Evolutionary conservation across 2,888 invertebrate genomes (phyloP).

Genomic region (Caenorhabditis wallacei): DNA sequence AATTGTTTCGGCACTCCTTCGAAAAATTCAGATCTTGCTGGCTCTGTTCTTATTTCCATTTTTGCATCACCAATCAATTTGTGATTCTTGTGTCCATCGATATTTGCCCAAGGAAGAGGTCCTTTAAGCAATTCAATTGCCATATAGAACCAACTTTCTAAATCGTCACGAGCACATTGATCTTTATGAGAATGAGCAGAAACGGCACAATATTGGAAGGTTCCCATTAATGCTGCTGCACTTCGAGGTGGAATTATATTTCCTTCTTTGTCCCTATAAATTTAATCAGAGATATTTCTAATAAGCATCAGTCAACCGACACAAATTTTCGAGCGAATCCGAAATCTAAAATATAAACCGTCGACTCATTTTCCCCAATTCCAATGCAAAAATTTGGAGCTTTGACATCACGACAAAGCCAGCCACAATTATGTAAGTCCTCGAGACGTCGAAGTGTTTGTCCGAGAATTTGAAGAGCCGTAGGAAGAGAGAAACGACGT

Average conservation of each 20-base stretch:
- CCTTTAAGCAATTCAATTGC: slow-evolving; percentile 75
- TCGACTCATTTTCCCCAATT: slow-evolving; percentile 63
- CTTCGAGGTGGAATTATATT: slow-evolving; percentile 74
- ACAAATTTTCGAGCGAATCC: slow-evolving; percentile 78
- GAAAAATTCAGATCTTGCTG: slow-evolving; percentile 68
- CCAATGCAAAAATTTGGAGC: slow-evolving; percentile 81
- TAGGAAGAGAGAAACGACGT: slow-evolving; percentile 74
- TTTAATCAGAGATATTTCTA: not conserved
- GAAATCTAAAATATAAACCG: slow-evolving; percentile 80
- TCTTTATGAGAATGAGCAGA: slow-evolving; percentile 77
- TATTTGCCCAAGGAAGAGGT: slow-evolving; percentile 74
- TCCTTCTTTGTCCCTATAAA: slow-evolving; percentile 75
- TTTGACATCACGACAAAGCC: slow-evolving; percentile 78
- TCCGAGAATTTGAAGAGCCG: slow-evolving; percentile 73
- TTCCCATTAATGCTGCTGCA: slow-evolving; percentile 78
- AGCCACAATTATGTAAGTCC: slow-evolving; percentile 75
- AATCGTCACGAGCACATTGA: slow-evolving; percentile 78
- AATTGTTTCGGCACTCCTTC: slow-evolving; percentile 74
- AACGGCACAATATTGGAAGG: slow-evolving; percentile 76
- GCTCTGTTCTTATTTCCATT: slow-evolving; percentile 53
- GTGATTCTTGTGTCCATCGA: slow-evolving; percentile 73
- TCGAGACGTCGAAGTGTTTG: slow-evolving; percentile 77
- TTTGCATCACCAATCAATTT: slow-evolving; percentile 69
- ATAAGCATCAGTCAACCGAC: slow-evolving; percentile 11
- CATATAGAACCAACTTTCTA: slow-evolving; percentile 81